These are phyloP conservation scores for Brachionus angularis DNA, from an alignment of 1,140 invertebrate species.

Conservation along the genomic window DNA sequence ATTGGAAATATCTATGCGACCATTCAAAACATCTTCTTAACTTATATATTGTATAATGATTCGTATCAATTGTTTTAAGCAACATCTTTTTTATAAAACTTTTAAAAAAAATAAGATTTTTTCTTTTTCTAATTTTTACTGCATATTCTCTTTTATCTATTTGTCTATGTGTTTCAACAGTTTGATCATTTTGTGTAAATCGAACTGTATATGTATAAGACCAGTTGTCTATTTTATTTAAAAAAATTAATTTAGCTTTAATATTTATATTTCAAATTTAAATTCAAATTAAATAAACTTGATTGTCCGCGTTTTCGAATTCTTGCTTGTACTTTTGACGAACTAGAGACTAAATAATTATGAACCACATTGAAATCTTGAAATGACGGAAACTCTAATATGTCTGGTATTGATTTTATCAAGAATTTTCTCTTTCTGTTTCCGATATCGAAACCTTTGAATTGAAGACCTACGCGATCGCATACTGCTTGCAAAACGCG, in stretches of 20 bases:
- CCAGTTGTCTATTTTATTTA: slow-evolving; percentile 24
- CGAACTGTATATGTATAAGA: slow-evolving; percentile 26
- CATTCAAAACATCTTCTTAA: slow-evolving; percentile 34
- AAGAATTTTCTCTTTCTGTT: slow-evolving; percentile 29
- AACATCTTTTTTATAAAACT: neutral
- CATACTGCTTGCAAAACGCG: neutral
- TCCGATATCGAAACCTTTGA: slow-evolving; percentile 11
- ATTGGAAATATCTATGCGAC: slow-evolving; percentile 20
- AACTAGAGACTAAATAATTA: slow-evolving; percentile 20
- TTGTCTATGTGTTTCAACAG: slow-evolving; percentile 27
- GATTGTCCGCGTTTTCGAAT: slow-evolving; percentile 21
- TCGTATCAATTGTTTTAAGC: neutral
- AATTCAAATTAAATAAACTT: neutral
- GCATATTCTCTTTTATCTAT: slow-evolving; percentile 31
- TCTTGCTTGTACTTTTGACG: slow-evolving; percentile 8
- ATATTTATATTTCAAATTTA: neutral
- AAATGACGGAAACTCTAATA: slow-evolving; percentile 5
- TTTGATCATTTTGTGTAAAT: slow-evolving; percentile 7
- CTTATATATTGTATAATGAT: slow-evolving; percentile 27
- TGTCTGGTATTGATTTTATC: neutral
- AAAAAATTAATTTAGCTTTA: too few relatives aligned
- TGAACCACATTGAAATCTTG: slow-evolving; percentile 34
- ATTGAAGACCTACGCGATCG: slow-evolving; percentile 18
- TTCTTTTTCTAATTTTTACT: neutral
- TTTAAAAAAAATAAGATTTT: slow-evolving; percentile 30